phyloP scores from a whole-genome alignment of 2,113 vertebrate species.

The Tetraodon nigroviridis region DNA sequence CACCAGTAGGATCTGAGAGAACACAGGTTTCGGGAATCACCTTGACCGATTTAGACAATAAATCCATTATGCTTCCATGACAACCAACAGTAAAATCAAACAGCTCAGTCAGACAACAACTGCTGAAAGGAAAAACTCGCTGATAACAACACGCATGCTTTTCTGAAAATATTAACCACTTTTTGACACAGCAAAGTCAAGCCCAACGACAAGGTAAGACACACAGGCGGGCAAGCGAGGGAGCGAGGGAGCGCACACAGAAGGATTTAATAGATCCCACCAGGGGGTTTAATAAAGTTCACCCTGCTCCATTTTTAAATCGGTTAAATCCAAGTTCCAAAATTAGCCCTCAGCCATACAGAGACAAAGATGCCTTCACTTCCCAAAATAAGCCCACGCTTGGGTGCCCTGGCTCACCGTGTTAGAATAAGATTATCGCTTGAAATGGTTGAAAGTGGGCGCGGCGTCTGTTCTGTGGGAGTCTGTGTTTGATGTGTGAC shows the following conservation, averaged over 20 bases:
- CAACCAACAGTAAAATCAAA: too few relatives aligned
- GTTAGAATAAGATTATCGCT: conserved; percentile 23
- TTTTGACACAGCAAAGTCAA: too few relatives aligned
- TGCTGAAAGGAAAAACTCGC: not conserved
- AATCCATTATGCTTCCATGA: too few relatives aligned
- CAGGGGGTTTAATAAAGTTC: conserved; percentile 17
- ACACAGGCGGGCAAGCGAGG: not conserved
- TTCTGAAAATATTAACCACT: too few relatives aligned
- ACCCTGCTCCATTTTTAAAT: conserved; percentile 13
- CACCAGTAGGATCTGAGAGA: too few relatives aligned
- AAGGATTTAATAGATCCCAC: conserved; percentile 10
- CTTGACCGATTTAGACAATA: too few relatives aligned
- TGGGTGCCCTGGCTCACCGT: conserved; percentile 4
- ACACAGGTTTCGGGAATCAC: too few relatives aligned
- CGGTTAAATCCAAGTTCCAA: conserved; percentile 26
- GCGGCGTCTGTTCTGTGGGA: conserved; percentile 23
- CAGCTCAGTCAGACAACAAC: not conserved
- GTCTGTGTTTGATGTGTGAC: conserved; percentile 41
- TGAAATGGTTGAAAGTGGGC: conserved; percentile 44
- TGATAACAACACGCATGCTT: too few relatives aligned
- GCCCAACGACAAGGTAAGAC: not conserved
- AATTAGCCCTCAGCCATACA: conserved; percentile 25
- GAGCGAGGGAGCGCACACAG: not conserved
- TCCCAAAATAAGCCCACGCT: conserved; percentile 4
- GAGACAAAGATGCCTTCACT: conserved; percentile 11